A percentile compares a stretch with the other conserved stretches of the same genome.
These are phyloP conservation scores for Apis laboriosa DNA, from an alignment of 1,140 invertebrate species.

Conservation along the genomic window DNA sequence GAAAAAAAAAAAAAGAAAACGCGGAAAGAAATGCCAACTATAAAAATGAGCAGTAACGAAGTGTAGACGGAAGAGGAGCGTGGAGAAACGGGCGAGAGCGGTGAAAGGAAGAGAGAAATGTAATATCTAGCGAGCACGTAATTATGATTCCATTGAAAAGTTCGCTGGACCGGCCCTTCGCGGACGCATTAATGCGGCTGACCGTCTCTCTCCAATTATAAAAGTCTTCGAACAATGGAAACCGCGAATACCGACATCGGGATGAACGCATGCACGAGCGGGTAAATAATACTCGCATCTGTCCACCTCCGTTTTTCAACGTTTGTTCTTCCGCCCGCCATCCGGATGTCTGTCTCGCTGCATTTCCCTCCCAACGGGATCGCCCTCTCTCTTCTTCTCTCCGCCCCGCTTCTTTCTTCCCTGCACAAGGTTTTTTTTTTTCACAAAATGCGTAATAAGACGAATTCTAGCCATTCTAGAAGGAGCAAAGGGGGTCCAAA, in stretches of 20 bases:
- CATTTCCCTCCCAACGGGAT: constrained; percentile 41
- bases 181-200: constrained; percentile 65
- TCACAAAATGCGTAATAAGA: constrained; percentile 30
- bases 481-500: not conserved
- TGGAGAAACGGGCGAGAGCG: not conserved
- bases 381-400: constrained; percentile 11
- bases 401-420: constrained; percentile 44
- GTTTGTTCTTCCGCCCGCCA: constrained; percentile 62
- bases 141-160: constrained; percentile 75
- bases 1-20: not conserved
- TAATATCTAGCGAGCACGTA: constrained; percentile 64
- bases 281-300: constrained; percentile 69
- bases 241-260: constrained; percentile 59
- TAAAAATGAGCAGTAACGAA: constrained; percentile 51
- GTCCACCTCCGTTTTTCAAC: constrained; percentile 61
- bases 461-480: not conserved
- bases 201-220: constrained; percentile 71
- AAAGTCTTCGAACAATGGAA: constrained; percentile 71
- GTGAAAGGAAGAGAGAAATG: constrained; percentile 42
- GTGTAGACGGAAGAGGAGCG: constrained; percentile 28
- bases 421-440: not conserved
- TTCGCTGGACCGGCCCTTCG: constrained; percentile 57
- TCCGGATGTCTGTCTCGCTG: constrained; percentile 61
- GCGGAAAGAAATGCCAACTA: constrained; percentile 45
- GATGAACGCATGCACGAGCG: constrained; percentile 39